These are phyloP conservation scores for Xiphorhynchus erythropygius DNA, from an alignment of 2,797 vertebrate genomes.

Conservation along the genomic window DNA sequence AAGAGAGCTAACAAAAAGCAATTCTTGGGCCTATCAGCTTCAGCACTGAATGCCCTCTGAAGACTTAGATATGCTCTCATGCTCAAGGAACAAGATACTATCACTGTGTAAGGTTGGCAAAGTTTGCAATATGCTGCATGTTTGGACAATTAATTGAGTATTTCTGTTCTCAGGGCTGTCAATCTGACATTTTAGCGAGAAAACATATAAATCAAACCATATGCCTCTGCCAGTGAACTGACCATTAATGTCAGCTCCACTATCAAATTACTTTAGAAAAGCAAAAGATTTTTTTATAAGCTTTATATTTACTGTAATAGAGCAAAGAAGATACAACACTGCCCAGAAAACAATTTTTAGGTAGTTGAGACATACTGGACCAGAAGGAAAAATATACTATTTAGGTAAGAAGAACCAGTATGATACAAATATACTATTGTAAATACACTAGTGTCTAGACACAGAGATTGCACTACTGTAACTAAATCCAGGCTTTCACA, in stretches of 20 bases:
- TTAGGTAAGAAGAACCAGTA: background rate
- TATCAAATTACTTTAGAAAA: slow-evolving; percentile 12
- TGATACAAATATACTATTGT: background rate
- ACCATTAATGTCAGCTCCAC: background rate
- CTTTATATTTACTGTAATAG: background rate
- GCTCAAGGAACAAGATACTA: slow-evolving; percentile 22
- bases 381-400: background rate
- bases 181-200: slow-evolving; percentile 19
- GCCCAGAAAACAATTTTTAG: background rate
- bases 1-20: slow-evolving; percentile 39
- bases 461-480: background rate
- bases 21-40: background rate
- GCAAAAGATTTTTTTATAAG: background rate
- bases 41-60: slow-evolving; percentile 10
- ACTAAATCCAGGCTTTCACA: background rate
- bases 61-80: slow-evolving; percentile 9
- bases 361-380: background rate
- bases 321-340: background rate
- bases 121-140: slow-evolving; percentile 24
- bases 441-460: background rate
- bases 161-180: slow-evolving; percentile 50
- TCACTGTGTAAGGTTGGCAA: slow-evolving; percentile 15
- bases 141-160: slow-evolving; percentile 38
- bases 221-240: background rate
- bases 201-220: slow-evolving; percentile 43